Percentiles rank a stretch among this genome's conserved stretches.
phyloP scores from a whole-genome alignment of 1,140 invertebrate genomes.

The Cyclargus thomasi region DNA sequence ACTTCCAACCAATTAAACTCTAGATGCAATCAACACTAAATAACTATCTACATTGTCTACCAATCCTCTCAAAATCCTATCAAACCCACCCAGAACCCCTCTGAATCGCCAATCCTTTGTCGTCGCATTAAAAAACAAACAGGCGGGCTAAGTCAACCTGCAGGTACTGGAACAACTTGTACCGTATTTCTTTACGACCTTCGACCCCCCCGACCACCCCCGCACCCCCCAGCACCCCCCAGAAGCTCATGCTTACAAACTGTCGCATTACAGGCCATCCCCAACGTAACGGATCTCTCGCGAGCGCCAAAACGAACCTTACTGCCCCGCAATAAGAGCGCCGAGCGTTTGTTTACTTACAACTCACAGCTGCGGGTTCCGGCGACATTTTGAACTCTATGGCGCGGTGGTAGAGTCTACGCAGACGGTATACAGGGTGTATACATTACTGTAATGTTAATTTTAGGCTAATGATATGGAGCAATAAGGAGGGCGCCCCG shows the following conservation, averaged over 20 bases:
- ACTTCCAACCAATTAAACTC: no score
- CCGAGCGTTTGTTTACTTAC: slow-evolving; percentile 28
- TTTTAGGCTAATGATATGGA: slow-evolving; percentile 64
- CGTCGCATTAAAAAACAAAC: neutral
- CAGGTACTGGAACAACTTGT: slow-evolving; percentile 59
- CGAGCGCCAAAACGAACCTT: slow-evolving; percentile 41
- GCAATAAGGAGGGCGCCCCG: slow-evolving; percentile 46
- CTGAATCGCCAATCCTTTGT: neutral
- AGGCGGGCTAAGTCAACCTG: slow-evolving; percentile 42
- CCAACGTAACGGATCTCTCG: slow-evolving; percentile 38
- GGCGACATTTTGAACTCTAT: slow-evolving; percentile 41
- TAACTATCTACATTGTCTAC: no score
- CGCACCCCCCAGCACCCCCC: slow-evolving; percentile 32
- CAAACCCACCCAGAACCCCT: neutral
- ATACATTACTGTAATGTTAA: slow-evolving; percentile 49
- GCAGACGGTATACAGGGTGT: slow-evolving; percentile 16
- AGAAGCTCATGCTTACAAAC: slow-evolving; percentile 72
- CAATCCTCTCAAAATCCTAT: neutral
- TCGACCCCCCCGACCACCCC: slow-evolving; percentile 29
- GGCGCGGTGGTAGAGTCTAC: slow-evolving; percentile 29
- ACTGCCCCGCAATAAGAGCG: slow-evolving; percentile 30
- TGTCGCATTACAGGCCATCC: slow-evolving; percentile 67
- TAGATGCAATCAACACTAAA: no score
- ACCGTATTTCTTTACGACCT: slow-evolving; percentile 55
- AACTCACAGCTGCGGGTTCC: slow-evolving; percentile 36